Evolutionary conservation across 2,113 vertebrate genomes (phyloP).

Genomic region (Zingel zingel): DNA sequence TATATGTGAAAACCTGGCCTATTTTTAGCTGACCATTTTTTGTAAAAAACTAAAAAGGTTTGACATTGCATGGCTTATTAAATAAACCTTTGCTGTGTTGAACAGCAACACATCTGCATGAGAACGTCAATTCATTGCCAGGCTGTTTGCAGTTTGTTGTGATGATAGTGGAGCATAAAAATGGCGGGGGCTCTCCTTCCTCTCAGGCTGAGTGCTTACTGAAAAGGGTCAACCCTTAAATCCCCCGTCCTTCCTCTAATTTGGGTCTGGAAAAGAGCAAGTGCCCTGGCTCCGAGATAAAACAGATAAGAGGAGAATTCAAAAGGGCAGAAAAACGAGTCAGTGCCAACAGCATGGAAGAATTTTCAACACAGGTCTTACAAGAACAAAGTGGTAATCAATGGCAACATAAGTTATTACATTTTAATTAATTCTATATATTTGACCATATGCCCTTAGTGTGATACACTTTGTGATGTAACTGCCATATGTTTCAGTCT

Average conservation of each 20-base stretch:
- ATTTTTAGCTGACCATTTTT: no score
- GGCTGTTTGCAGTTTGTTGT: not conserved
- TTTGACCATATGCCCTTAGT: no score
- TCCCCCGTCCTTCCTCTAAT: constrained; percentile 35
- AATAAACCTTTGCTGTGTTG: not conserved
- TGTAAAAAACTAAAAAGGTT: not conserved
- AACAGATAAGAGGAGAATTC: constrained; percentile 3
- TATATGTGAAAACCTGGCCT: no score
- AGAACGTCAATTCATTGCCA: not conserved
- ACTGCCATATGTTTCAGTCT: no score
- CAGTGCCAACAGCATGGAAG: not conserved
- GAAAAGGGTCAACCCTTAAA: constrained; percentile 40
- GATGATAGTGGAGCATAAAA: constrained; percentile 13
- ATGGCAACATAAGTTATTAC: no score
- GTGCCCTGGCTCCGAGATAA: not conserved
- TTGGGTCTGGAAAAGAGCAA: constrained; percentile 1
- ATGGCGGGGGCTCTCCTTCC: constrained; percentile 1
- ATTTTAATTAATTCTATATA: no score
- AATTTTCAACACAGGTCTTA: not conserved
- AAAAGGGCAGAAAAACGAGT: not conserved
- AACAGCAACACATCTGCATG: not conserved
- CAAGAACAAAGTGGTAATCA: no score
- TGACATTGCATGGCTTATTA: not conserved
- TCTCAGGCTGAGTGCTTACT: constrained; percentile 32
- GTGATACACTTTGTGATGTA: no score